Conservation (phyloP, 1,140 invertebrate genomes). For the Coptotermes formosanus region DNA sequence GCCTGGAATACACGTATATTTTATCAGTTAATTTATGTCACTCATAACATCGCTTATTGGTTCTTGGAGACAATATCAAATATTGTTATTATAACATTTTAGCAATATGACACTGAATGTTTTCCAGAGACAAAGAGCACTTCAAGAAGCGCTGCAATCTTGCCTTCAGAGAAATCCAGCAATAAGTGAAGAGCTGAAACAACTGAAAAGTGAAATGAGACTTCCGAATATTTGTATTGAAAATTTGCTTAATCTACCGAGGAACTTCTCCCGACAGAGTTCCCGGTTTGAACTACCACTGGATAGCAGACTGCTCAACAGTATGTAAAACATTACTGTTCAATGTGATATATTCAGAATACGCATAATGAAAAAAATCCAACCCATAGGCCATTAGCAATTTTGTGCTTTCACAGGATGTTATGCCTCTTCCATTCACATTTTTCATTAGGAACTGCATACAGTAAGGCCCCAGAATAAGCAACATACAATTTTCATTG, state of each 20-base stretch:
- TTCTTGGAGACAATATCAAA: no score
- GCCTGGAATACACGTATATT: no score
- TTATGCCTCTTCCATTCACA: no score
- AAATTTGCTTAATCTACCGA: constrained; percentile 58
- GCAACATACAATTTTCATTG: neutral
- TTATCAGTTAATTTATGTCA: no score
- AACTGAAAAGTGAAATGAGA: constrained; percentile 40
- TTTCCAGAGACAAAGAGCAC: constrained; percentile 55
- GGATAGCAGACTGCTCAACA: constrained; percentile 54
- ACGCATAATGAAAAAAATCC: no score
- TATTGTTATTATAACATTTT: no score
- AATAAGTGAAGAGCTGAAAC: constrained; percentile 45
- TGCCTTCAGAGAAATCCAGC: constrained; percentile 14
- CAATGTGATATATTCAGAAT: neutral
- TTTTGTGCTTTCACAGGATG: no score
- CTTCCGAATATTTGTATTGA: constrained; percentile 47
- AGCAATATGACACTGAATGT: constrained; percentile 23
- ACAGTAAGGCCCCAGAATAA: no score
- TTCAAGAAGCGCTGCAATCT: constrained; percentile 61
- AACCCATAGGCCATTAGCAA: no score
- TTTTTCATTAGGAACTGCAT: no score
- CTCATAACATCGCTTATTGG: no score
- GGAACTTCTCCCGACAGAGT: constrained; percentile 62
- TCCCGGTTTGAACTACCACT: constrained; percentile 64
- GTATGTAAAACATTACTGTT: constrained; percentile 43